Evolutionary conservation across 2,888 invertebrate genomes (phyloP).

Genomic region (Chrysodeixis includens): DNA sequence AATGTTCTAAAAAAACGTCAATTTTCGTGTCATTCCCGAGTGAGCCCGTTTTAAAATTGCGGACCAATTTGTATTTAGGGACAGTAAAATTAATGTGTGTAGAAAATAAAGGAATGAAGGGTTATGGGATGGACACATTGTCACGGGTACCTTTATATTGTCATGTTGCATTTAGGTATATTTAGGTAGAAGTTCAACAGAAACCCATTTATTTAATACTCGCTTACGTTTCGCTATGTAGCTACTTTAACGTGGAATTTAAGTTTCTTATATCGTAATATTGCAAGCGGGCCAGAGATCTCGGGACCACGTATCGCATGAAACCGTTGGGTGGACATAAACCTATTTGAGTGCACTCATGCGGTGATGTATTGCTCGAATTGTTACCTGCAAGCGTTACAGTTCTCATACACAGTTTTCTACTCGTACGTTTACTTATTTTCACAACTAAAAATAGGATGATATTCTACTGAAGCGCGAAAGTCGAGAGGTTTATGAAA

Average conservation of each 20-base stretch:
- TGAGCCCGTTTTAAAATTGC: constrained; percentile 61
- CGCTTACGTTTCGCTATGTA: constrained; percentile 13
- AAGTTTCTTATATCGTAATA: constrained; percentile 23
- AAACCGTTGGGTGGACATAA: constrained; percentile 16
- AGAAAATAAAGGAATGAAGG: constrained; percentile 42
- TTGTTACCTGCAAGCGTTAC: constrained; percentile 18
- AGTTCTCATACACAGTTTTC: background rate
- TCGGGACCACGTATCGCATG: constrained; percentile 21
- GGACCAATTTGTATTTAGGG: constrained; percentile 68
- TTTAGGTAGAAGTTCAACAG: too few species aligned
- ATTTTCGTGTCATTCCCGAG: constrained; percentile 59
- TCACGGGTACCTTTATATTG: constrained; percentile 21
- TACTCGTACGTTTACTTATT: background rate
- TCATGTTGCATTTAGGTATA: constrained; percentile 25
- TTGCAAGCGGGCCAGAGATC: constrained; percentile 26
- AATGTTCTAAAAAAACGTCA: constrained; percentile 68
- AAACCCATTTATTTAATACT: background rate
- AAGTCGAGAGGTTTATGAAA: background rate
- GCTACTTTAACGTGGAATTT: background rate
- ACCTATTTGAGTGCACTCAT: constrained; percentile 34
- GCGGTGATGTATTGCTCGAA: constrained; percentile 15
- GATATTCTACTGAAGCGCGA: too few species aligned
- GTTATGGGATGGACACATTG: constrained; percentile 15
- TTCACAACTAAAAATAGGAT: background rate
- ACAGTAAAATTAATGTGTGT: constrained; percentile 66